Evolutionary conservation across 2,797 vertebrate species (phyloP), one percentile per base, ranked within the genome.

Genomic region (Sebastes miniatus): DNA sequence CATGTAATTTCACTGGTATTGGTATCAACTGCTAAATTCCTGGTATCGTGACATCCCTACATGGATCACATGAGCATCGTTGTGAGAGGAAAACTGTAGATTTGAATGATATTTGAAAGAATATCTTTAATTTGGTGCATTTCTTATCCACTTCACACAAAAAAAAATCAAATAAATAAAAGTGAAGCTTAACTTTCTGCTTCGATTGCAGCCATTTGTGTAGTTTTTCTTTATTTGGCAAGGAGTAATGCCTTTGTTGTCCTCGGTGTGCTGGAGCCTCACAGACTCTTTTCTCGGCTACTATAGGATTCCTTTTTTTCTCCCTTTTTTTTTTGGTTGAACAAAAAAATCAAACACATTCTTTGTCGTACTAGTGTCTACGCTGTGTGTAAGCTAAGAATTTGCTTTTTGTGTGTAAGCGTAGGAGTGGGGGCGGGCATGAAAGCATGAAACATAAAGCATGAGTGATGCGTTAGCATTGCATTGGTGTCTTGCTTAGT

Each of bases 201-300:
- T 89, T 83, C 31, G 47, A 79, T 85, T 91, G 89, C 88, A 91
- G 83, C 77, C 74, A 78, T 92, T 92, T 90, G 87, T 88, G 88
- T 88, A 78, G 84, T 91, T 91, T 89, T 88, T 90, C 86, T 88
- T 91, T 85, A 88, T 92, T 90, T 93, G 91, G 89, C 89, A 91
- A 89, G 87, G 91, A 92, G 72, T 90, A 91, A 91, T 91, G 87
- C 88, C 62, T 87, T 81, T 88, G 88, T 88, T 88, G 79, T 92
- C 80, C 87, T 87, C 52, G n/a, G 80, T 77, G 78, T 88, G 83
- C 80, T 67, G 76, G 79, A 87, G 86, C 89, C 84, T 91, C 88
- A 86, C 88, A 88, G 50, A 58, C 69, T 65, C 65, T 90, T 92
- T 92, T 79, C 72, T 58, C 56, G 66, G 80, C 89, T 47, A 78